Evolutionary conservation across 2,797 vertebrate genomes (phyloP).

Genomic region (Leuciscus waleckii): DNA sequence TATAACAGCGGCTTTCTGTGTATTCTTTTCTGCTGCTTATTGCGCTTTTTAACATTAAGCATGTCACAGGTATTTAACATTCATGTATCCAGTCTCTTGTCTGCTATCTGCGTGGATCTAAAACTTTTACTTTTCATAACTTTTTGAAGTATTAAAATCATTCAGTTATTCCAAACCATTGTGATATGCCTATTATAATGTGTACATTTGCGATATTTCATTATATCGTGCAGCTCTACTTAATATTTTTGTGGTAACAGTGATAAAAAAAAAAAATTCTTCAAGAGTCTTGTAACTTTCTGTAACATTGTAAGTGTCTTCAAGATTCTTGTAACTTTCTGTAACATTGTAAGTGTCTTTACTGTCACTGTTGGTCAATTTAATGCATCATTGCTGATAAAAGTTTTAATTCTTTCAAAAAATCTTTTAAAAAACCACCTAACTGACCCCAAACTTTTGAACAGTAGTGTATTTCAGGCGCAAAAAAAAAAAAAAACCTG

Average conservation of each 20-base stretch:
- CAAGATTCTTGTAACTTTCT: no score
- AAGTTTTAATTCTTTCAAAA: neutral
- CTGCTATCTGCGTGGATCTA: neutral
- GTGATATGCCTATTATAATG: no score
- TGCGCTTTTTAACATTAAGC: neutral
- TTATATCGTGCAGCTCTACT: no score
- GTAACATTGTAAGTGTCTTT: no score
- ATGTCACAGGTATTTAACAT: neutral
- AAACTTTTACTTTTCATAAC: neutral
- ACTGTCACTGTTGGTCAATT: neutral
- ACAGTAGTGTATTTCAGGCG: neutral
- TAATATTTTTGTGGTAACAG: no score
- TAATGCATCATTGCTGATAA: neutral
- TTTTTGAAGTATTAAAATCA: neutral
- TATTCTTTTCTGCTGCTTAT: neutral
- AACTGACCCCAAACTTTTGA: no score
- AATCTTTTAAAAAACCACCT: neutral
- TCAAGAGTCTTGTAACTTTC: no score
- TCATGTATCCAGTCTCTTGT: neutral
- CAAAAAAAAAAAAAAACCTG: neutral
- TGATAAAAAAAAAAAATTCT: no score
- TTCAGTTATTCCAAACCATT: no score
- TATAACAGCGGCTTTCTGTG: neutral
- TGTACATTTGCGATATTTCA: no score
- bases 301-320: no score